A percentile compares a stretch with the other conserved stretches of the same genome.
phyloP scores from a whole-genome alignment of 1,140 invertebrate genomes.

The Zaprionus gabonicus region DNA sequence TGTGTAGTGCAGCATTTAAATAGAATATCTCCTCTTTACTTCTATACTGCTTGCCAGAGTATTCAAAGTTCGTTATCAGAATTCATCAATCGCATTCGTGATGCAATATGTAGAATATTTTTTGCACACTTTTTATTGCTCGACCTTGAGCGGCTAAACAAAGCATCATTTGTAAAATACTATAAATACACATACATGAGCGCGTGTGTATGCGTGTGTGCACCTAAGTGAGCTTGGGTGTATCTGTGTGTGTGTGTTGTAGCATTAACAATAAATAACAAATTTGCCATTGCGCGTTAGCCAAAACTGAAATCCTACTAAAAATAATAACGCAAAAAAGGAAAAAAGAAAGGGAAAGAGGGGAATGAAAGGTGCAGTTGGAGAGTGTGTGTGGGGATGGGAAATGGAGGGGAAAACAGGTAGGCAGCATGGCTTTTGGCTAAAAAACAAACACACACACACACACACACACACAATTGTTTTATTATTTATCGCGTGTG shows the following conservation, averaged over 20 bases:
- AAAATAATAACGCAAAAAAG: slow-evolving; percentile 27
- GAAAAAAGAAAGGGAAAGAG: background rate
- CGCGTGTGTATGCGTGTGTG: slow-evolving; percentile 4
- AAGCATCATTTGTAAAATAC: slow-evolving; percentile 63
- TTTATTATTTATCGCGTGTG: background rate
- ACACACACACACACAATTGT: background rate
- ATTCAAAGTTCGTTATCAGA: background rate
- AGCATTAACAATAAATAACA: slow-evolving; percentile 60
- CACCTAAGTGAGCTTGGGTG: background rate
- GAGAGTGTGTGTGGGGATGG: background rate
- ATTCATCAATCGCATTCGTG: slow-evolving; percentile 34
- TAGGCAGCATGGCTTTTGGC: background rate
- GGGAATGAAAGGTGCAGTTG: background rate
- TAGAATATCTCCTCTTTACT: background rate
- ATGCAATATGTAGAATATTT: slow-evolving; percentile 75
- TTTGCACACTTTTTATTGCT: slow-evolving; percentile 54
- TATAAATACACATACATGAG: slow-evolving; percentile 28
- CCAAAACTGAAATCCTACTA: slow-evolving; percentile 21
- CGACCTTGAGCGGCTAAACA: slow-evolving; percentile 65
- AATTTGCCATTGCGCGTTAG: slow-evolving; percentile 34
- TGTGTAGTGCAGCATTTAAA: background rate
- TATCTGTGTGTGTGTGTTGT: background rate
- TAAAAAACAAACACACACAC: background rate
- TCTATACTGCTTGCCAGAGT: background rate
- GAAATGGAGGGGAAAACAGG: background rate